Percentiles rank a stretch among this genome's conserved stretches.
phyloP scores from a whole-genome alignment of 2,113 vertebrate species.

The Sphaerodactylus townsendi region DNA sequence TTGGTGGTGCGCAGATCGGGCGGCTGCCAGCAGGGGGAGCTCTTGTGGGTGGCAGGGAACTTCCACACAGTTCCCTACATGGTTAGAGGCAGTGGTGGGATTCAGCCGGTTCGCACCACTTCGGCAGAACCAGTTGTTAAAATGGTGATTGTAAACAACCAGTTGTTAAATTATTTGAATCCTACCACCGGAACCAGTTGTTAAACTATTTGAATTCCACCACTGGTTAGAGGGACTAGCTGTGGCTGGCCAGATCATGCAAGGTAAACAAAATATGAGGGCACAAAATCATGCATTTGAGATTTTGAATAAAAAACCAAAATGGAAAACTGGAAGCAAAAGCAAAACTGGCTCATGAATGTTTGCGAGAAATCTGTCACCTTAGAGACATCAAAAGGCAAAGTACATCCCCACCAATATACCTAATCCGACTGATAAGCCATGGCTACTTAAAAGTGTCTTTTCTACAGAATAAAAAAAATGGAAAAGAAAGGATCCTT shows the following conservation, averaged over 20 bases:
- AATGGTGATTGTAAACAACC: too few species aligned
- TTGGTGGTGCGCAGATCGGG: too few species aligned
- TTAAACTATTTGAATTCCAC: too few species aligned
- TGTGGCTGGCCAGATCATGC: neutral
- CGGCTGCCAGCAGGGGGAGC: too few species aligned
- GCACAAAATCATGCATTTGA: neutral
- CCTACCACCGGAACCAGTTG: too few species aligned
- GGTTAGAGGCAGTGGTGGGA: too few species aligned
- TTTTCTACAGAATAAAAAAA: conserved; percentile 23
- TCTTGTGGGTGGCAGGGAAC: too few species aligned
- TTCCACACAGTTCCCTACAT: too few species aligned
- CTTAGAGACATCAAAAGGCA: neutral
- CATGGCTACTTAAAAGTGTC: conserved; percentile 34
- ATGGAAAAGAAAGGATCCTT: conserved; percentile 45
- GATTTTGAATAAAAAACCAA: conserved; percentile 9
- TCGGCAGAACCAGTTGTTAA: too few species aligned
- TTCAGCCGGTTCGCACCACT: too few species aligned
- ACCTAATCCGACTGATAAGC: conserved; percentile 21
- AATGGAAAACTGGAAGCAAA: neutral
- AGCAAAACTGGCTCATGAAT: conserved; percentile 3
- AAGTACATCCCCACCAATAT: neutral
- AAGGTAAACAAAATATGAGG: neutral
- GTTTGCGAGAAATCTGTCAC: neutral
- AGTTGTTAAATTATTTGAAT: too few species aligned
- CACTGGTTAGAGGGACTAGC: too few species aligned